These are phyloP conservation scores for Colletes gigas DNA, from an alignment of 1,140 invertebrate species.

Conservation along the genomic window DNA sequence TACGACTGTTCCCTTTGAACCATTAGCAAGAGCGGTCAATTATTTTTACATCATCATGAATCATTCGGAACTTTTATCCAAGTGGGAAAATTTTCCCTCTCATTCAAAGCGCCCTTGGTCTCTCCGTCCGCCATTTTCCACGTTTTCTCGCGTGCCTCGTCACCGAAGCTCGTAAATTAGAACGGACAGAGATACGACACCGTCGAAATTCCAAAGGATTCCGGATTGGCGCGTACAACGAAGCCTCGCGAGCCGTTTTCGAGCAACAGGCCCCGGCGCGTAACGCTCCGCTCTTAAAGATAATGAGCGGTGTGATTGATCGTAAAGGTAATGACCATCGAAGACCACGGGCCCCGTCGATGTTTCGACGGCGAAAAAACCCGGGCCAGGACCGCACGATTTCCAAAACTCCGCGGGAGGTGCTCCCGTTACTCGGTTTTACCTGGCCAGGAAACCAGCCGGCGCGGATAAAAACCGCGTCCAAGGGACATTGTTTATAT, in stretches of 20 bases:
- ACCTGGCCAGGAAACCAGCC: background rate
- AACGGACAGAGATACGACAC: background rate
- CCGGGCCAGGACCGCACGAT: slow-evolving; percentile 26
- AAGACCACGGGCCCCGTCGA: slow-evolving; percentile 14
- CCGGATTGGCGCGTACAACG: slow-evolving; percentile 38
- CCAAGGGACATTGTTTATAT: slow-evolving; percentile 27
- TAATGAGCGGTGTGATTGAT: slow-evolving; percentile 77
- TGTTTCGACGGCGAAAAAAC: slow-evolving; percentile 9
- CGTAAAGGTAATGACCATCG: slow-evolving; percentile 77
- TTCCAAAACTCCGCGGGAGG: slow-evolving; percentile 62
- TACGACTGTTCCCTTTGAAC: too few species aligned
- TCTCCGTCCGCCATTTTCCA: too few species aligned
- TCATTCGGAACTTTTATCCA: too few species aligned
- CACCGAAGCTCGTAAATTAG: too few species aligned
- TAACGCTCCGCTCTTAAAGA: slow-evolving; percentile 71
- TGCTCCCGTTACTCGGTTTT: slow-evolving; percentile 43
- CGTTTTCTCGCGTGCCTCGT: too few species aligned
- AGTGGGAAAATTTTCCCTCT: too few species aligned
- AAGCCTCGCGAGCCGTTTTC: background rate
- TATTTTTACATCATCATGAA: too few species aligned
- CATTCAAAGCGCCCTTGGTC: too few species aligned
- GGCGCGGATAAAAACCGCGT: slow-evolving; percentile 16
- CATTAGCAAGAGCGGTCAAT: too few species aligned
- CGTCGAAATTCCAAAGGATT: slow-evolving; percentile 29
- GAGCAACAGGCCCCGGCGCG: slow-evolving; percentile 62